phyloP scores from a whole-genome alignment of 2,797 vertebrate genomes.

The Eurystomus glaucurus region DNA sequence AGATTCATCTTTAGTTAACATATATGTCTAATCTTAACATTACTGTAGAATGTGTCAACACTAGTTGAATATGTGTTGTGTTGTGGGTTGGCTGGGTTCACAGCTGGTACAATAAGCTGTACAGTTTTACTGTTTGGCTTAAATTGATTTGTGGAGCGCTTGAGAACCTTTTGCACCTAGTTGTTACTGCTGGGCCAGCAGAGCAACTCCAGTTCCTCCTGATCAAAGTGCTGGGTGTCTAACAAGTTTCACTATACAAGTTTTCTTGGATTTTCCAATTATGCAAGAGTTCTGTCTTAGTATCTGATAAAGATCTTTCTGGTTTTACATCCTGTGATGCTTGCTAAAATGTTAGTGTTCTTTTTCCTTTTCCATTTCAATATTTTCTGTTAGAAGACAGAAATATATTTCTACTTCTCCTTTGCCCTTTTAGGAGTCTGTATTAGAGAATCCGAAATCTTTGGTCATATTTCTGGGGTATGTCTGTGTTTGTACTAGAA shows the following conservation, averaged over 20 bases:
- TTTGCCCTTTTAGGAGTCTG: background rate
- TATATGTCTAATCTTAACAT: background rate
- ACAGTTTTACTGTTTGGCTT: background rate
- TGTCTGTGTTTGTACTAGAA: background rate
- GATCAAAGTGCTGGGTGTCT: conserved; percentile 24
- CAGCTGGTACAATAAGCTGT: background rate
- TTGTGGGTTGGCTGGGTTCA: background rate
- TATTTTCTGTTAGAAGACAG: background rate
- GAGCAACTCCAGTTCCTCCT: background rate
- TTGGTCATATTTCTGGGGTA: background rate
- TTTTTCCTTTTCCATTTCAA: background rate
- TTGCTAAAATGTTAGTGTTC: background rate
- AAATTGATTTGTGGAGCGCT: background rate
- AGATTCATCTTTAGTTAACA: background rate
- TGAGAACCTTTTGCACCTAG: background rate
- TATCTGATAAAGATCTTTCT: background rate
- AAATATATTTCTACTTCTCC: background rate
- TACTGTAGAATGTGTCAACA: background rate
- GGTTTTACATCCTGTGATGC: background rate
- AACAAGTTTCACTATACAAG: background rate
- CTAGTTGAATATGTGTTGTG: background rate
- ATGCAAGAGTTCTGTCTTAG: background rate
- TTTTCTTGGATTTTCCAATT: conserved; percentile 12
- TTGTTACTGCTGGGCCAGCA: background rate
- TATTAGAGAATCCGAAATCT: background rate